Evolutionary conservation across 2,797 vertebrate species (phyloP).

Genomic region (Coregonus sp.): DNA sequence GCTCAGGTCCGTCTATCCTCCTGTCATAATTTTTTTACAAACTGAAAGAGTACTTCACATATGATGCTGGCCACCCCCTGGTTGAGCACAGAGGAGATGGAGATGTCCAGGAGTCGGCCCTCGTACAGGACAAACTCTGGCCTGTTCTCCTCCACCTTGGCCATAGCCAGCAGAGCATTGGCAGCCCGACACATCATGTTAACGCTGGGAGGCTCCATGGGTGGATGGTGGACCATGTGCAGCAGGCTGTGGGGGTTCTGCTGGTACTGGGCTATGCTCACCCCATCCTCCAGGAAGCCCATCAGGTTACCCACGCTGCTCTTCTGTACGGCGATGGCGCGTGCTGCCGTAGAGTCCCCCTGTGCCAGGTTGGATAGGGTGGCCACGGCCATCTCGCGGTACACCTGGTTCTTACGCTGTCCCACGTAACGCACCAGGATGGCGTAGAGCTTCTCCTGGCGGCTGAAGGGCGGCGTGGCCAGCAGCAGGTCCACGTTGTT

Average conservation of each 20-base stretch:
- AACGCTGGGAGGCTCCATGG: slow-evolving; percentile 90
- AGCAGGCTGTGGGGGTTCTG: slow-evolving; percentile 94
- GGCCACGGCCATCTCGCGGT: slow-evolving; percentile 98
- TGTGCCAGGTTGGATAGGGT: slow-evolving; percentile 96
- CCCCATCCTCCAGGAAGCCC: slow-evolving; percentile 95
- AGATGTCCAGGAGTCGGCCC: slow-evolving; percentile 97
- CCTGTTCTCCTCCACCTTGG: slow-evolving; percentile 94
- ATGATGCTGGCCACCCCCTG: slow-evolving; percentile 88
- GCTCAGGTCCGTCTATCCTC: slow-evolving; percentile 56
- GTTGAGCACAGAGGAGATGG: slow-evolving; percentile 95
- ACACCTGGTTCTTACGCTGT: slow-evolving; percentile 95
- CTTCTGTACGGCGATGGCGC: slow-evolving; percentile 94
- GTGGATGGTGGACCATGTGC: slow-evolving; percentile 89
- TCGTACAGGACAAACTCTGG: slow-evolving; percentile 95
- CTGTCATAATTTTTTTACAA: slow-evolving; percentile 98
- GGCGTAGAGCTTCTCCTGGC: slow-evolving; percentile 95
- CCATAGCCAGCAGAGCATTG: slow-evolving; percentile 96
- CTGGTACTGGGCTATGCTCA: slow-evolving; percentile 95
- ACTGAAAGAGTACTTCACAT: slow-evolving; percentile 98
- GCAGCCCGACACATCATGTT: slow-evolving; percentile 99
- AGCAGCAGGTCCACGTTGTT: slow-evolving; percentile 96
- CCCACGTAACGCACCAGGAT: slow-evolving; percentile 91
- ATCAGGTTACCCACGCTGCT: slow-evolving; percentile 93
- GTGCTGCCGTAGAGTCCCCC: slow-evolving; percentile 89
- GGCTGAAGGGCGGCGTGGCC: slow-evolving; percentile 93